Evolutionary conservation across 2,113 vertebrate species (phyloP).

Genomic region (Brienomyrus brachyistius): DNA sequence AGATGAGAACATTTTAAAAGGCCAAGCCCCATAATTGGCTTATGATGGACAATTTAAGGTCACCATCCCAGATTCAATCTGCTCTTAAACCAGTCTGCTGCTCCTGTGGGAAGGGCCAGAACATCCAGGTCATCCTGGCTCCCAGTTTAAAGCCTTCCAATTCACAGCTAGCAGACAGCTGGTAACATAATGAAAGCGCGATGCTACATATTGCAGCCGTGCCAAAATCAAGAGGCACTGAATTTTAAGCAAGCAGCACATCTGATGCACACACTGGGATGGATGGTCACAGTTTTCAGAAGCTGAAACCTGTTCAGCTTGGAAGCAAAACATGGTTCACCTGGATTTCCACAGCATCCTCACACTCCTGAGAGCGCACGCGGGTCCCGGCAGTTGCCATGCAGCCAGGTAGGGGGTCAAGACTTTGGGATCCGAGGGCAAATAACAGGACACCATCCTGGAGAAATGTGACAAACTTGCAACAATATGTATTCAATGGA

Average conservation of each 20-base stretch:
- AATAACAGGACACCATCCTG: constrained; percentile 48
- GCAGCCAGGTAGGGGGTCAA: constrained; percentile 54
- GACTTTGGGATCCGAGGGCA: constrained; percentile 35
- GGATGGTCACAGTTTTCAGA: background rate
- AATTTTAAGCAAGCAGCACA: background rate
- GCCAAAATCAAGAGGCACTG: background rate
- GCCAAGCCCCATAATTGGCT: background rate
- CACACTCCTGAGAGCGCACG: constrained; percentile 58
- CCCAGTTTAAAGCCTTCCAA: background rate
- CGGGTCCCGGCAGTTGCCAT: constrained; percentile 53
- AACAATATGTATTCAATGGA: background rate
- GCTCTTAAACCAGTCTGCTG: background rate
- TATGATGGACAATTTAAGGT: background rate
- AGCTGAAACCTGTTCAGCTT: background rate
- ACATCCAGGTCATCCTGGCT: background rate
- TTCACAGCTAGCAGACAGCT: background rate
- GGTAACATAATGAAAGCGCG: background rate
- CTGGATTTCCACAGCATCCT: background rate
- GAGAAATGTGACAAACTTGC: background rate
- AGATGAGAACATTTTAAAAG: background rate
- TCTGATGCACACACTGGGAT: background rate
- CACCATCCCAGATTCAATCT: background rate
- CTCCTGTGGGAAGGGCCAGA: background rate
- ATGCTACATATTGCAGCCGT: background rate
- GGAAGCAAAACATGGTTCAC: background rate